Evolutionary conservation across 2,113 vertebrate genomes (phyloP).

Genomic region (Carassius gibelio): DNA sequence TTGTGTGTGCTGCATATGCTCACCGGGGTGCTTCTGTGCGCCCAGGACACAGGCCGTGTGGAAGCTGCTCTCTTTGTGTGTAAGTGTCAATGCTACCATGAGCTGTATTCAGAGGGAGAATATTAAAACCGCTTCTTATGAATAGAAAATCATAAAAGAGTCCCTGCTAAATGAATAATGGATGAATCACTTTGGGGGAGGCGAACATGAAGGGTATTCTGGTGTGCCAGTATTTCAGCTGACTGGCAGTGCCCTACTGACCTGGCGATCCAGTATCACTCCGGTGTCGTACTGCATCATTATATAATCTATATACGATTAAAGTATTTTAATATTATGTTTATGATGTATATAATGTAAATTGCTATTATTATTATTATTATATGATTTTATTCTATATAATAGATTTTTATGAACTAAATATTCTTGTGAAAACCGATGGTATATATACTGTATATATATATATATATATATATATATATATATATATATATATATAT

Average conservation of each 20-base stretch:
- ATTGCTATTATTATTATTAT: too few relatives aligned
- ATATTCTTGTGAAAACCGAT: background rate
- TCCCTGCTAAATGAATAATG: constrained; percentile 33
- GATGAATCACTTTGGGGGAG: constrained; percentile 6
- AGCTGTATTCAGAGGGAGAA: constrained; percentile 26
- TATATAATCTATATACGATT: background rate
- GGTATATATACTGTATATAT: too few relatives aligned
- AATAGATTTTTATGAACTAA: background rate
- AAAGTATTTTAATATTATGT: background rate
- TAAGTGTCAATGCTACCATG: background rate
- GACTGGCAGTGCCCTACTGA: constrained; percentile 11
- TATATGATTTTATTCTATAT: background rate
- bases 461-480: too few relatives aligned
- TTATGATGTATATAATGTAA: too few relatives aligned
- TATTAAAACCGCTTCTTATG: constrained; percentile 33
- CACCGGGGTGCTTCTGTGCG: background rate
- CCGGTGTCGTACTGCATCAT: background rate
- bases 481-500: too few relatives aligned
- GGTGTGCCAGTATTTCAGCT: background rate
- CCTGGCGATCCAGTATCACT: background rate
- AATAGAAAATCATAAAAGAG: constrained; percentile 15
- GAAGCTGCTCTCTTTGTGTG: constrained; percentile 26
- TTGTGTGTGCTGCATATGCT: constrained; percentile 1
- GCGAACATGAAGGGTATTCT: background rate
- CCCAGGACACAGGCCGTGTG: background rate